A percentile compares a stretch with the other conserved stretches of the same genome.
phyloP scores from a whole-genome alignment of 2,113 vertebrate genomes.

The Oncorhynchus keta region DNA sequence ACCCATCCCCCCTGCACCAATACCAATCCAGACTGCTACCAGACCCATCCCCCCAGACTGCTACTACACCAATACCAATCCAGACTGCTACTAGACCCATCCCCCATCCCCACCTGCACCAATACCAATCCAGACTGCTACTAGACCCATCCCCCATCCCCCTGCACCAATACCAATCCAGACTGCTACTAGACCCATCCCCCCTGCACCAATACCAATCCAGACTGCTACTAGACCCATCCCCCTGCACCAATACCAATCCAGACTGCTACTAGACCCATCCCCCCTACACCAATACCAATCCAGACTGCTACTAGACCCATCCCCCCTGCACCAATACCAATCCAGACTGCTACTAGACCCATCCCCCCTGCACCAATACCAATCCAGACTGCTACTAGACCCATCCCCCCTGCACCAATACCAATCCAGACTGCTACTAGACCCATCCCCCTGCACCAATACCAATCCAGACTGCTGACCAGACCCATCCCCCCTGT shows the following conservation, averaged over 20 bases:
- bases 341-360: not conserved
- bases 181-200: slow-evolving; percentile 44
- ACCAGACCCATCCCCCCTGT: slow-evolving; percentile 39
- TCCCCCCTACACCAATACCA: slow-evolving; percentile 10
- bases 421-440: not conserved
- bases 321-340: slow-evolving; percentile 9
- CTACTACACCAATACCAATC: not conserved
- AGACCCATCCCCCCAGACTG: too few species aligned
- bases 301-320: slow-evolving; percentile 43
- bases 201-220: not conserved
- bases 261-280: slow-evolving; percentile 7
- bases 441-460: slow-evolving; percentile 8
- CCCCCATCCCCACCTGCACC: too few species aligned
- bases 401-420: slow-evolving; percentile 38
- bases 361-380: slow-evolving; percentile 13
- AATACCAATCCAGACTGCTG: slow-evolving; percentile 22
- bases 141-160: not conserved
- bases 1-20: too few species aligned
- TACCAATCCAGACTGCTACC: not conserved
- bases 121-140: not conserved
- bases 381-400: slow-evolving; percentile 42
- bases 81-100: slow-evolving; percentile 2
- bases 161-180: slow-evolving; percentile 28
- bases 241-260: not conserved
- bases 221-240: not conserved